Conservation (phyloP, 2,113 vertebrate genomes). For the Amphiprion percula region DNA sequence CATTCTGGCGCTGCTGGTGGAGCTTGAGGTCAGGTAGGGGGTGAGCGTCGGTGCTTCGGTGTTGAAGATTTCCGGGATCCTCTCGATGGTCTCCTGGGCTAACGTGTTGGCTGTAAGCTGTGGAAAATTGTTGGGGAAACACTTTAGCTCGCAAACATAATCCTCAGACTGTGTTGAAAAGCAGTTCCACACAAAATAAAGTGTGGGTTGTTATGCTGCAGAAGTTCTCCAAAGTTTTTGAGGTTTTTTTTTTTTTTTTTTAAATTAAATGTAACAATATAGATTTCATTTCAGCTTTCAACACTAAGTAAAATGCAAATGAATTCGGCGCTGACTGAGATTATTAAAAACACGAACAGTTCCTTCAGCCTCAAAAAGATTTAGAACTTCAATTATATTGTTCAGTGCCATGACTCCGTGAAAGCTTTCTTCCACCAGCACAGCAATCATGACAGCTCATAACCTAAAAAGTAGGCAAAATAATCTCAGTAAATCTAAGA, state of each 20-base stretch:
- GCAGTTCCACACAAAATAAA: background rate
- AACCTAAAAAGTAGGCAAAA: conserved; percentile 11
- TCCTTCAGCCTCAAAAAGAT: conserved; percentile 1
- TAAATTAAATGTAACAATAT: background rate
- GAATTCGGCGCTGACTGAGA: background rate
- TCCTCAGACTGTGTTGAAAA: background rate
- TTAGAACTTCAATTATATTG: conserved; percentile 20
- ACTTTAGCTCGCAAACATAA: conserved; percentile 14
- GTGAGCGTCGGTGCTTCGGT: conserved; percentile 69
- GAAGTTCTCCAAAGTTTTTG: background rate
- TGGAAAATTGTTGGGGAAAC: conserved; percentile 1
- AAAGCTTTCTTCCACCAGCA: conserved; percentile 16
- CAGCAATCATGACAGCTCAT: conserved; percentile 14
- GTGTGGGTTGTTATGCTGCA: background rate
- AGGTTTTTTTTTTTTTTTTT: background rate
- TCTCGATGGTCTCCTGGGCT: conserved; percentile 81
- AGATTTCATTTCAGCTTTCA: background rate
- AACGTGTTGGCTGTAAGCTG: conserved; percentile 58
- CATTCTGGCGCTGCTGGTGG: conserved; percentile 33
- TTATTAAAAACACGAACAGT: conserved; percentile 13
- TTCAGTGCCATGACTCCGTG: background rate
- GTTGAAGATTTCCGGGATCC: conserved; percentile 60
- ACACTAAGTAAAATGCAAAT: background rate
- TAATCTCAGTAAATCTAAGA: background rate
- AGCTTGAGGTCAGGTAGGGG: conserved; percentile 65